These are phyloP conservation scores for Pomatostomus ruficeps DNA, from an alignment of 2,113 vertebrate species.

Conservation along the genomic window DNA sequence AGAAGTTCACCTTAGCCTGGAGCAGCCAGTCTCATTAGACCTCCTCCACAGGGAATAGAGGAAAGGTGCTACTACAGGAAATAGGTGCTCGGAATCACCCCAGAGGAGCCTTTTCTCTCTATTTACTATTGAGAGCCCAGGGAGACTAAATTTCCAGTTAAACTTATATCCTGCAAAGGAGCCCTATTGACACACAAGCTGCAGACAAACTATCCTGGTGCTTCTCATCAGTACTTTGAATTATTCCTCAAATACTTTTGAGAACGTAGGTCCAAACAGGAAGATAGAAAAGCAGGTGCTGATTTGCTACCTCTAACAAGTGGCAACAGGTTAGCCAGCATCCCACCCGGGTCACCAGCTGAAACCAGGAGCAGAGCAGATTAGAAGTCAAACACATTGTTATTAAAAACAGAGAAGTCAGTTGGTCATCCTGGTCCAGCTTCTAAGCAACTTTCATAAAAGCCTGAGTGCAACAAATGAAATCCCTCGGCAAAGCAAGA, in stretches of 20 bases:
- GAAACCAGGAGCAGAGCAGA: background rate
- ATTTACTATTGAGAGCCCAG: background rate
- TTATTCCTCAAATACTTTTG: background rate
- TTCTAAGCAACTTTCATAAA: background rate
- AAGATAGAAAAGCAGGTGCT: accelerated
- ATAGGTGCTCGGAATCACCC: background rate
- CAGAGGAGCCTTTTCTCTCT: background rate
- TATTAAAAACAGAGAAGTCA: background rate
- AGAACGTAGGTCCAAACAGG: background rate
- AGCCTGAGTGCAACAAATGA: background rate
- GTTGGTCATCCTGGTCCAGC: background rate
- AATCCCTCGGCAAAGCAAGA: background rate
- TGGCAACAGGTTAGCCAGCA: background rate
- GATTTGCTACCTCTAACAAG: accelerated
- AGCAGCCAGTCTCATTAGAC: constrained; percentile 4
- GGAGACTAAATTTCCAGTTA: background rate
- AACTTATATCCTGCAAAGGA: background rate
- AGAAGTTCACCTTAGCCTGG: background rate
- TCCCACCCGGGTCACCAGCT: accelerated
- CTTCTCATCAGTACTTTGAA: background rate
- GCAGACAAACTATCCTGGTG: background rate
- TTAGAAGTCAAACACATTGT: background rate
- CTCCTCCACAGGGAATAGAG: background rate
- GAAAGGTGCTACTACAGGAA: background rate
- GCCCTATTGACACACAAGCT: background rate